These are phyloP conservation scores for Mycetomoellerius zeteki DNA, from an alignment of 1,140 invertebrate genomes.

Conservation along the genomic window DNA sequence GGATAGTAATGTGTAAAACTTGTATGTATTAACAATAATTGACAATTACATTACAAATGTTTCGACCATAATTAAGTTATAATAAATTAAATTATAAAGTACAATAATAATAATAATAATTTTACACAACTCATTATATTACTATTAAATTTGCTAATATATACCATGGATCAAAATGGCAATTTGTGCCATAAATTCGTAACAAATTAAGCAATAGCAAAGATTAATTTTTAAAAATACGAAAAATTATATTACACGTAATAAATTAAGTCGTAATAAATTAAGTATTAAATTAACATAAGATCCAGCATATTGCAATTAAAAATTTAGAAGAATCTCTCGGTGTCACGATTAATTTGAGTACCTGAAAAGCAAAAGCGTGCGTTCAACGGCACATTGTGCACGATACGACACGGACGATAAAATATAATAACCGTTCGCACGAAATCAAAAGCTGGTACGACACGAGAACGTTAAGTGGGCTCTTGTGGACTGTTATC, in stretches of 20 bases:
- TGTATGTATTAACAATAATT: too few species aligned
- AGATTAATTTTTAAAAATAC: not conserved
- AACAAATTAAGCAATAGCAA: not conserved
- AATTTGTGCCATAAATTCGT: not conserved
- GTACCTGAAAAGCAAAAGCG: not conserved
- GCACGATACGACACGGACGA: not conserved
- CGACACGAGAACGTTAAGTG: conserved; percentile 30
- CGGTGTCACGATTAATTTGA: not conserved
- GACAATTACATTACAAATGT: too few species aligned
- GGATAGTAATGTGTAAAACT: too few species aligned
- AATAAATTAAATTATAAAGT: too few species aligned
- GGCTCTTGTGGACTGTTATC: conserved; percentile 18
- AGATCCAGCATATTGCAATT: not conserved
- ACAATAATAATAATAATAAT: not conserved
- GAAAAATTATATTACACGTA: not conserved
- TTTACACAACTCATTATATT: not conserved
- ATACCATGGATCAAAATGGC: not conserved
- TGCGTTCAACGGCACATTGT: not conserved
- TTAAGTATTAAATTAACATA: too few species aligned
- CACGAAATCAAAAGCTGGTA: conserved; percentile 29
- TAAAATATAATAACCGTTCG: conserved; percentile 44
- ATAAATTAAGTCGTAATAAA: not conserved
- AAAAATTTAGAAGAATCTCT: conserved; percentile 4
- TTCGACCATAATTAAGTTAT: too few species aligned
- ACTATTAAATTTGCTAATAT: conserved; percentile 5